These are phyloP conservation scores for Cancer borealis DNA, from an alignment of 2,888 invertebrate species.

Conservation along the genomic window DNA sequence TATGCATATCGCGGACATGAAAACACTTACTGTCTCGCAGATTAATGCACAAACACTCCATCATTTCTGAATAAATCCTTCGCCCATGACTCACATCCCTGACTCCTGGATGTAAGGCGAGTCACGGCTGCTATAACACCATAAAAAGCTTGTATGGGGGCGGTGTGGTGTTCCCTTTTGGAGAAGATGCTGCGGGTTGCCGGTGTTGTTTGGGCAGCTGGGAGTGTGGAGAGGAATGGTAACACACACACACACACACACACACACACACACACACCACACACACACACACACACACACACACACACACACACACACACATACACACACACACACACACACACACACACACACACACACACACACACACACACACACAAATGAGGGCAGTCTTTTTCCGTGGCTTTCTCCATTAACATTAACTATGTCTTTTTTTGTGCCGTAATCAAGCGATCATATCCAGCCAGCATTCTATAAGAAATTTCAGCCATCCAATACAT, in stretches of 20 bases:
- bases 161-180: not conserved
- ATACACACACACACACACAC: not conserved
- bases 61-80: not conserved
- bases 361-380: conserved; percentile 7
- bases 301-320: not conserved
- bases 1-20: not conserved
- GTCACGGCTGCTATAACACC: not conserved
- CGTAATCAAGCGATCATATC: not conserved
- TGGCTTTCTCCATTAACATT: not conserved
- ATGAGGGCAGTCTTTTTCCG: not conserved
- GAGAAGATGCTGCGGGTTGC: not conserved
- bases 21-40: not conserved
- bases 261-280: too few species aligned
- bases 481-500: not conserved
- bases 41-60: not conserved
- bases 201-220: not conserved
- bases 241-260: not conserved
- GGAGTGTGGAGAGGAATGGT: not conserved
- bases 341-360: not conserved
- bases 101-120: not conserved
- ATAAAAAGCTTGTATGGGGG: not conserved
- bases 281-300: too few species aligned
- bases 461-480: not conserved
- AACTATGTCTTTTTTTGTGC: not conserved
- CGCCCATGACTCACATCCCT: not conserved